Conservation (phyloP, 2,797 vertebrate genomes). For the Ataeniobius toweri region DNA sequence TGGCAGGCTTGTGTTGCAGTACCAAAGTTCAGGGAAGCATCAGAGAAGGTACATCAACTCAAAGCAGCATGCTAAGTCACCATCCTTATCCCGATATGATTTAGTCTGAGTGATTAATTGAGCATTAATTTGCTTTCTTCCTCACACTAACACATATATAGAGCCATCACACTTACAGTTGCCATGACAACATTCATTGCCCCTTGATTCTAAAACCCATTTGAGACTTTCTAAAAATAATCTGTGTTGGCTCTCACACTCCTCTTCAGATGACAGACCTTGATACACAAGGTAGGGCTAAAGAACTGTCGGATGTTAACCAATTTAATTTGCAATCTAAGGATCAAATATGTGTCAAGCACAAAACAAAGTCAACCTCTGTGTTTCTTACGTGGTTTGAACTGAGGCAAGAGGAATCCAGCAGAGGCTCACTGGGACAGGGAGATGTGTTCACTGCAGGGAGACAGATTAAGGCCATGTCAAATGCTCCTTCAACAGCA, state of each 20-base stretch:
- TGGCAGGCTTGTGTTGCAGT: constrained; percentile 31
- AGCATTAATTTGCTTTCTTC: constrained; percentile 22
- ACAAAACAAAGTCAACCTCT: constrained; percentile 29
- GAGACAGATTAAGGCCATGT: constrained; percentile 74
- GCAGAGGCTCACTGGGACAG: constrained; percentile 42
- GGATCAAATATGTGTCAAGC: constrained; percentile 18
- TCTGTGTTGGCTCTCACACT: constrained; percentile 59
- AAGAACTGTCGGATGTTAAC: neutral
- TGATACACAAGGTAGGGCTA: constrained; percentile 33
- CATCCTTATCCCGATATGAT: constrained; percentile 29
- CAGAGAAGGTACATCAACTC: constrained; percentile 50
- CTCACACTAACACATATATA: constrained; percentile 25
- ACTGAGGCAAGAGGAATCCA: constrained; percentile 41
- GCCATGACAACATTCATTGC: constrained; percentile 79
- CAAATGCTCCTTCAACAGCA: constrained; percentile 55
- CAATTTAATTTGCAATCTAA: constrained; percentile 10
- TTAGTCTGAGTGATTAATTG: constrained; percentile 41
- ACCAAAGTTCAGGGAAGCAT: constrained; percentile 17
- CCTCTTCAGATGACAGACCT: constrained; percentile 55
- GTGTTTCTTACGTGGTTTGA: constrained; percentile 28
- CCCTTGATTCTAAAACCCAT: constrained; percentile 77
- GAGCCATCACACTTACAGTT: constrained; percentile 75
- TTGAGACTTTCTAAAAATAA: constrained; percentile 85
- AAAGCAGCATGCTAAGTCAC: constrained; percentile 15
- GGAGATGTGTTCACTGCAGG: constrained; percentile 42